Conservation (phyloP, 2,797 vertebrate species). For the Tapirus indicus region DNA sequence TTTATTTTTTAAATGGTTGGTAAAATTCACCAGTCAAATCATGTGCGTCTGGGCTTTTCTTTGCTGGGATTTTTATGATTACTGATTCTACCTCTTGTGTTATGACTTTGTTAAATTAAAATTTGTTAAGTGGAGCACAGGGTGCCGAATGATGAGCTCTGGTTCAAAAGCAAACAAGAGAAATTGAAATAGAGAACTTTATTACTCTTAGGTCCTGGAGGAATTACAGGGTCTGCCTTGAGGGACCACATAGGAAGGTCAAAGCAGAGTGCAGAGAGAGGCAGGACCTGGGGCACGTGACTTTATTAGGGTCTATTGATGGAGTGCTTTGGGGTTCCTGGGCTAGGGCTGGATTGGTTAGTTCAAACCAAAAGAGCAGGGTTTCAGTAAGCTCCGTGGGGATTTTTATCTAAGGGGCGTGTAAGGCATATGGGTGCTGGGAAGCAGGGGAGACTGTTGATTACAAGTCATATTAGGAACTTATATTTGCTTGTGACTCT, state of each 20-base stretch:
- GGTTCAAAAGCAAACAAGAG: background rate
- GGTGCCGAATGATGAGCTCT: background rate
- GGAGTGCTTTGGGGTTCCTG: background rate
- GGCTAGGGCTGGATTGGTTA: background rate
- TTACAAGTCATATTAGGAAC: background rate
- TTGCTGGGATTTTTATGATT: background rate
- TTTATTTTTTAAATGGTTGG: background rate
- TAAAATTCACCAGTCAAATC: slow-evolving; percentile 21
- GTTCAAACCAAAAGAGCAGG: background rate
- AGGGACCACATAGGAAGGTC: background rate
- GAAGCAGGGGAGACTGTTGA: background rate
- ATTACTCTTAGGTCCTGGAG: background rate
- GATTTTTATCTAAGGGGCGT: background rate
- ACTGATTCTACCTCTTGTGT: background rate
- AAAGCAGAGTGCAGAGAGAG: background rate
- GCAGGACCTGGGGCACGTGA: background rate
- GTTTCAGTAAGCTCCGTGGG: background rate
- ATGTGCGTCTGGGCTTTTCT: background rate
- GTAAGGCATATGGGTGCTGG: background rate
- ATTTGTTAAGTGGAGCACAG: background rate
- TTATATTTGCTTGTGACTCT: background rate
- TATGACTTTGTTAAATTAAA: slow-evolving; percentile 33
- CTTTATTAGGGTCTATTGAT: background rate
- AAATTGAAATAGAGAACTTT: background rate
- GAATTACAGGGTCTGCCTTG: background rate